Percentiles rank a stretch among this genome's conserved stretches.
Conservation (phyloP, 92 coral and sea anemone genomes). For the Isaurus tuberculatus region DNA sequence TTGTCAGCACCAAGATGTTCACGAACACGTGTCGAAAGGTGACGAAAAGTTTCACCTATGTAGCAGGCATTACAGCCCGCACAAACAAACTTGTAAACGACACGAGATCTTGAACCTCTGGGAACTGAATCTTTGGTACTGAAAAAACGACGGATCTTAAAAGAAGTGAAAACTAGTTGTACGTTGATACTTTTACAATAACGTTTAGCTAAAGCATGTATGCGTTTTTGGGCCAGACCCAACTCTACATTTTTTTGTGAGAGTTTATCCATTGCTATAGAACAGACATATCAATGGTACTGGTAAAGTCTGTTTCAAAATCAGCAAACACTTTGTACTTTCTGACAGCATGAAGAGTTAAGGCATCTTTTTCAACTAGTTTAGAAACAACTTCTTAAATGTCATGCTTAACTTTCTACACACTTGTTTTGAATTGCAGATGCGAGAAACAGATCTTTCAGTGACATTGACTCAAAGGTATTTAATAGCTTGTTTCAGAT, state of each 20-base stretch:
- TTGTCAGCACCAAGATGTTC: too few species aligned
- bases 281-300: slow-evolving; percentile 42
- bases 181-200: too few species aligned
- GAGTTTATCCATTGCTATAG: slow-evolving; percentile 36
- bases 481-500: slow-evolving; percentile 47
- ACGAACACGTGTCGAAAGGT: too few species aligned
- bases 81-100: too few species aligned
- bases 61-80: too few species aligned
- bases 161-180: too few species aligned
- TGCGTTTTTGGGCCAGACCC: too few species aligned
- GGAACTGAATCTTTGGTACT: too few species aligned
- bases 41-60: too few species aligned
- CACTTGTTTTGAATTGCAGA: slow-evolving; percentile 5
- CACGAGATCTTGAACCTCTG: too few species aligned
- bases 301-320: slow-evolving; percentile 22
- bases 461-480: slow-evolving; percentile 45
- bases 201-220: too few species aligned
- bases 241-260: slow-evolving; percentile 47
- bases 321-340: slow-evolving; percentile 17
- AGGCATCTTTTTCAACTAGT: slow-evolving; percentile 23
- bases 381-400: slow-evolving; percentile 22
- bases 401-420: slow-evolving; percentile 23
- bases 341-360: slow-evolving; percentile 21
- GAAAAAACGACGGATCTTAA: too few species aligned
- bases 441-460: slow-evolving; percentile 22